These are phyloP conservation scores for Verasper variegatus DNA, from an alignment of 2,113 vertebrate genomes.

Conservation along the genomic window DNA sequence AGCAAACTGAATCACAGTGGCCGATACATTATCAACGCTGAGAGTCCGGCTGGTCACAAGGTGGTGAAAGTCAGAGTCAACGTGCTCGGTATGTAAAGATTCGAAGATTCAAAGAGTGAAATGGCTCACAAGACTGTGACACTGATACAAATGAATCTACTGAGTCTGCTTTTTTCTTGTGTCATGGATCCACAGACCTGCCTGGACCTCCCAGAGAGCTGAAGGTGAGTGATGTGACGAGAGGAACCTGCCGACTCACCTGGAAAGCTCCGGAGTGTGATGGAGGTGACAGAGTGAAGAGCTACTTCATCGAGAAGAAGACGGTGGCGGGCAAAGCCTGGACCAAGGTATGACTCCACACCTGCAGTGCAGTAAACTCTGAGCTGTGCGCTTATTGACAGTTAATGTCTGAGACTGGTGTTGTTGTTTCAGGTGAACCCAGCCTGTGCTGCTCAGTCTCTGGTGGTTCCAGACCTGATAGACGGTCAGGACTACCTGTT, in stretches of 20 bases:
- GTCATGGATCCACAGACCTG: constrained; percentile 81
- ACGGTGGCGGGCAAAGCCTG: constrained; percentile 94
- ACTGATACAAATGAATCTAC: background rate
- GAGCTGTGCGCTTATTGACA: no score
- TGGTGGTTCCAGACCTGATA: constrained; percentile 91
- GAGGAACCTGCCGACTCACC: constrained; percentile 91
- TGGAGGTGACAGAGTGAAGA: constrained; percentile 94
- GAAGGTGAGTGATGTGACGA: constrained; percentile 94
- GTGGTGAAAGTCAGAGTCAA: constrained; percentile 89
- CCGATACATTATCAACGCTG: constrained; percentile 93
- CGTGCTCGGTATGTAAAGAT: constrained; percentile 88
- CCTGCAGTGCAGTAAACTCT: no score
- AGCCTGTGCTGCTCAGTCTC: constrained; percentile 89
- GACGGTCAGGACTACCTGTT: constrained; percentile 94
- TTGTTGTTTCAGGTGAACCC: constrained; percentile 79
- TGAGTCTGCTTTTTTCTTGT: background rate
- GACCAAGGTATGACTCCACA: constrained; percentile 88
- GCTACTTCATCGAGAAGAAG: constrained; percentile 96
- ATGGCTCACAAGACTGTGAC: background rate
- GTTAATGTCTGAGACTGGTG: background rate
- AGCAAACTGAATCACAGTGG: constrained; percentile 91
- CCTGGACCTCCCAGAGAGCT: constrained; percentile 93
- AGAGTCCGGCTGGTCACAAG: constrained; percentile 95
- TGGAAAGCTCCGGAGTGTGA: constrained; percentile 96
- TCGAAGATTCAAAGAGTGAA: background rate